Percentiles rank a stretch among this genome's conserved stretches.
phyloP scores from a whole-genome alignment of 2,797 vertebrate genomes.

The Astyanax mexicanus region DNA sequence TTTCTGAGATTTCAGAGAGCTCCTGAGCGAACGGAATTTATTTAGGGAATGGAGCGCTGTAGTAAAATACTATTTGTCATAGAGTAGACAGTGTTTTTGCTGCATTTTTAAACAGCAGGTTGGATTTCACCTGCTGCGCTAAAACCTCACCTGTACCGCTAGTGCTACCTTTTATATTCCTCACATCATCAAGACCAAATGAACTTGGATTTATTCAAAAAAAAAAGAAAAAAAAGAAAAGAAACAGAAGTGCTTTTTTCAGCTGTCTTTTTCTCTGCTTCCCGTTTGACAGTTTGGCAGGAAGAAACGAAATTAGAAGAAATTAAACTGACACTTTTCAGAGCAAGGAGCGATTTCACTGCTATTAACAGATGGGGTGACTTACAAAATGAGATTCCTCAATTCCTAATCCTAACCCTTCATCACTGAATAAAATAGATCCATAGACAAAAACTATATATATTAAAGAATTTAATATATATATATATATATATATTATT shows the following conservation, averaged over 20 bases:
- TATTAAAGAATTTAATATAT: no score
- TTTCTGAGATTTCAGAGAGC: background rate
- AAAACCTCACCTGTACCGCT: background rate
- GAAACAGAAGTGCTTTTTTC: background rate
- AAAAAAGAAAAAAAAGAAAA: background rate
- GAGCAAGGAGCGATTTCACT: background rate
- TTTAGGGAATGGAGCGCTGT: background rate
- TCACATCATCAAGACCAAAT: background rate
- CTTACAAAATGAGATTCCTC: background rate
- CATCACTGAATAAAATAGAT: background rate
- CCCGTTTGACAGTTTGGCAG: background rate
- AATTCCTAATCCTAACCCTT: background rate
- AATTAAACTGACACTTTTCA: background rate
- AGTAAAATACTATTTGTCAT: background rate
- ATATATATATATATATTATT: no score
- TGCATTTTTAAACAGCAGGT: constrained; percentile 12
- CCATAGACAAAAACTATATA: no score
- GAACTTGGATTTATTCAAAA: background rate
- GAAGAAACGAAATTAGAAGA: background rate
- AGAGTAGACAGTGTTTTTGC: background rate
- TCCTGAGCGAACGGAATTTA: background rate
- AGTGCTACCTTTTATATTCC: background rate
- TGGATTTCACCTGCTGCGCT: constrained; percentile 1
- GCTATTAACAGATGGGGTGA: background rate
- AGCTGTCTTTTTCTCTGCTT: background rate